Conservation (phyloP, 2,888 invertebrate species). For the Agapetus fuscipes region DNA sequence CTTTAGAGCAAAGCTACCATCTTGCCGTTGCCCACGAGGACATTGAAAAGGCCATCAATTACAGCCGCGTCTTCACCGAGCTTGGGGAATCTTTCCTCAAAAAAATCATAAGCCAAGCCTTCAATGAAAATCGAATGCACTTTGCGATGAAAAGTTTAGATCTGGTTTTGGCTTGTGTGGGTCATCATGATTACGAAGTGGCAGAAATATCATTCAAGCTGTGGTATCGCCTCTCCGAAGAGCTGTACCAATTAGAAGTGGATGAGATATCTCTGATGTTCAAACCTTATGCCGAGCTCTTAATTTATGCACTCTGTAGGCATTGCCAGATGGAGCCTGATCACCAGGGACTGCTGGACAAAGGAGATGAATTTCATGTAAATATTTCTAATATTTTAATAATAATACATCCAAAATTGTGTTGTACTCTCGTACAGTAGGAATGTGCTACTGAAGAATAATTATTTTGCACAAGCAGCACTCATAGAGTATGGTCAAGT, state of each 20-base stretch:
- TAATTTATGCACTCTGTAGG: slow-evolving; percentile 80
- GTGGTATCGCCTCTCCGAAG: slow-evolving; percentile 94
- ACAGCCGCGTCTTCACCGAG: slow-evolving; percentile 91
- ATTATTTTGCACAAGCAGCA: no score
- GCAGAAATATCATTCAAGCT: slow-evolving; percentile 89
- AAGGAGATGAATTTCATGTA: slow-evolving; percentile 71
- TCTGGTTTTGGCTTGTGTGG: slow-evolving; percentile 81
- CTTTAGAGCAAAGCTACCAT: slow-evolving; percentile 79
- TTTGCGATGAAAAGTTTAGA: slow-evolving; percentile 80
- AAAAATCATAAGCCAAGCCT: slow-evolving; percentile 60
- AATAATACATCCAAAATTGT: no score
- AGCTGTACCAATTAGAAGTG: slow-evolving; percentile 79
- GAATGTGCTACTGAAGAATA: no score
- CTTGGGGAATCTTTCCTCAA: slow-evolving; percentile 84
- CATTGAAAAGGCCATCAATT: slow-evolving; percentile 87
- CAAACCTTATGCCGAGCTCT: slow-evolving; percentile 80
- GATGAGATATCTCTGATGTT: slow-evolving; percentile 73
- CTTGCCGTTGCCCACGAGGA: slow-evolving; percentile 89
- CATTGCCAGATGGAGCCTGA: slow-evolving; percentile 97
- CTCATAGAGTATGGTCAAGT: background rate
- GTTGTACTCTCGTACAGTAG: no score
- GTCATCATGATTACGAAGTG: slow-evolving; percentile 97
- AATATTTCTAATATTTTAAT: slow-evolving; percentile 26
- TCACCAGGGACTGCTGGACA: slow-evolving; percentile 75
- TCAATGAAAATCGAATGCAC: slow-evolving; percentile 51